Conservation (phyloP, 2,113 vertebrate species). For the Phalacrocorax pelagicus region DNA sequence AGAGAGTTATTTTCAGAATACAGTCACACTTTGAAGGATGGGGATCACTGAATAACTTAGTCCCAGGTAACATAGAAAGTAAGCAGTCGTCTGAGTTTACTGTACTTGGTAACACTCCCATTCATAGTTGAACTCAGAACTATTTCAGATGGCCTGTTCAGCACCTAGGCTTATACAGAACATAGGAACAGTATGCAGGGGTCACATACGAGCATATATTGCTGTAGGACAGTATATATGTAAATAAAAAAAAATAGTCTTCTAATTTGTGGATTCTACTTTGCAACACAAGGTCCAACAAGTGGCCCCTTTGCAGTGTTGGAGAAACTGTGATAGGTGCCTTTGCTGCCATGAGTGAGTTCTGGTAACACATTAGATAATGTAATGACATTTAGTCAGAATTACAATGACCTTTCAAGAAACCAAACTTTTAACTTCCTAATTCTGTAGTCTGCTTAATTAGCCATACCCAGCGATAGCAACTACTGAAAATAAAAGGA, state of each 20-base stretch:
- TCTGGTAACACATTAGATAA: neutral
- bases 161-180: neutral
- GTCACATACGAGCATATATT: neutral
- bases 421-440: neutral
- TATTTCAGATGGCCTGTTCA: neutral
- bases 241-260: neutral
- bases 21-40: neutral
- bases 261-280: neutral
- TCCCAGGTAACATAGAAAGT: neutral
- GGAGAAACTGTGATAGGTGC: neutral
- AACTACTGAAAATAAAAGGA: neutral
- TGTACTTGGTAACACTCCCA: neutral
- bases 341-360: neutral
- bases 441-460: neutral
- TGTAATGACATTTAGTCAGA: neutral
- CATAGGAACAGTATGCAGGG: neutral
- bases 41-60: neutral
- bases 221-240: neutral
- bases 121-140: neutral
- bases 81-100: neutral
- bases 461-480: neutral
- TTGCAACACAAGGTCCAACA: neutral
- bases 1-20: neutral
- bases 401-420: neutral
- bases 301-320: neutral